These are phyloP conservation scores for Agrochola lychnidis DNA, from an alignment of 2,888 invertebrate species.

Conservation along the genomic window DNA sequence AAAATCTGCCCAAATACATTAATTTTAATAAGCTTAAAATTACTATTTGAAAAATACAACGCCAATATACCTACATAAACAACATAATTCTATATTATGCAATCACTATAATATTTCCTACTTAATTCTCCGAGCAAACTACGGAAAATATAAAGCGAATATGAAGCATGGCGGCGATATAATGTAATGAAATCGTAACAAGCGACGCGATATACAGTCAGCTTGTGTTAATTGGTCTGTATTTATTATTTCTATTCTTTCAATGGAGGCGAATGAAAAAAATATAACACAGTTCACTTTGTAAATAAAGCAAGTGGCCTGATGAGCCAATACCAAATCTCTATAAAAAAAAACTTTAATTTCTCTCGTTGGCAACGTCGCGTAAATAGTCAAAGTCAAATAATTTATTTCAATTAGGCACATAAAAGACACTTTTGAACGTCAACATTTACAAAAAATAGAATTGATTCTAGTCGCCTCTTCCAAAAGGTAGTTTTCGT, in stretches of 20 bases:
- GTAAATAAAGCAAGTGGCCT: neutral
- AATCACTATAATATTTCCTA: neutral
- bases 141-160: constrained; percentile 19
- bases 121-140: neutral
- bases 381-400: neutral
- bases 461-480: too few species aligned
- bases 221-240: constrained; percentile 27
- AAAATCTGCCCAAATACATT: neutral
- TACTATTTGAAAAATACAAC: neutral
- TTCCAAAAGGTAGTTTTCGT: too few species aligned
- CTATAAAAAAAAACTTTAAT: neutral
- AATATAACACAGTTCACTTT: neutral
- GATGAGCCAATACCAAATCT: neutral
- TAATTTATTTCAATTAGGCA: too few species aligned
- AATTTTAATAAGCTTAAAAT: neutral
- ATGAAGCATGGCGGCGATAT: constrained; percentile 14
- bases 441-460: too few species aligned
- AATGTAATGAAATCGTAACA: constrained; percentile 27
- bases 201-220: constrained; percentile 15
- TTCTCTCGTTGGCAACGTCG: neutral
- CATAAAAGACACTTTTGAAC: too few species aligned
- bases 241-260: constrained; percentile 13
- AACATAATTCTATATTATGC: neutral
- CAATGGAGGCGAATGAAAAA: neutral
- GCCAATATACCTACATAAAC: neutral